phyloP scores from a whole-genome alignment of 1,140 invertebrate species.

The Drosophila sturtevanti region DNA sequence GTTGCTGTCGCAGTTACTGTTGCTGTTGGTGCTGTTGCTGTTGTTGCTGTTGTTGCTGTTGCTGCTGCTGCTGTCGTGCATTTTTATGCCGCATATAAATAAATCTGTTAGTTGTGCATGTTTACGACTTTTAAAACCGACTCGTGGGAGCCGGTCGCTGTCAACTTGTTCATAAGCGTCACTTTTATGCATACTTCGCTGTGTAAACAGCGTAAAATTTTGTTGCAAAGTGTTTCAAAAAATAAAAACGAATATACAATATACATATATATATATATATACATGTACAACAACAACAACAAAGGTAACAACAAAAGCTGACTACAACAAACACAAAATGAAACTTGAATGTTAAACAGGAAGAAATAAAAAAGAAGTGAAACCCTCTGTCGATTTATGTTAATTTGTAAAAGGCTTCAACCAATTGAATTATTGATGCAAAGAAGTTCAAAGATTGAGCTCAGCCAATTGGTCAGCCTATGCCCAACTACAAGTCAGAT shows the following conservation, averaged over 20 bases:
- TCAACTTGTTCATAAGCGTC: constrained; percentile 74
- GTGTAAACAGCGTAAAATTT: constrained; percentile 80
- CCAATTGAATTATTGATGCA: constrained; percentile 23
- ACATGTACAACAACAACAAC: not conserved
- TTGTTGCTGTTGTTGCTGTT: constrained; percentile 24
- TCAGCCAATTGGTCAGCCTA: constrained; percentile 55
- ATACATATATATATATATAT: too few species aligned
- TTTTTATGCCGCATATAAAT: constrained; percentile 81
- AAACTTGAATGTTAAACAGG: not conserved
- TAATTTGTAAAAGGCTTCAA: constrained; percentile 52
- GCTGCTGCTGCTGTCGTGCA: constrained; percentile 54
- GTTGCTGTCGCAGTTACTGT: constrained; percentile 19
- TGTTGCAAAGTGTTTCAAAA: constrained; percentile 59
- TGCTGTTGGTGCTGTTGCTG: constrained; percentile 23
- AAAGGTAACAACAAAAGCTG: constrained; percentile 4
- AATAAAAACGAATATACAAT: constrained; percentile 21
- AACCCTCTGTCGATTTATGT: constrained; percentile 60
- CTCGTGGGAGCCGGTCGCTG: constrained; percentile 41
- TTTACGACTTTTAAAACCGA: constrained; percentile 79
- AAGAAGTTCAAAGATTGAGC: constrained; percentile 27
- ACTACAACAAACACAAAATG: not conserved
- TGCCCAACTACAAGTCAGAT: constrained; percentile 6
- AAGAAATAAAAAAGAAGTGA: constrained; percentile 3
- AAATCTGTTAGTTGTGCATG: constrained; percentile 81
- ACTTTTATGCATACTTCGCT: constrained; percentile 79